Evolutionary conservation across 2,113 vertebrate species (phyloP), one percentile per base, ranked within the genome.

Genomic region (Pachycephala philippinensis): DNA sequence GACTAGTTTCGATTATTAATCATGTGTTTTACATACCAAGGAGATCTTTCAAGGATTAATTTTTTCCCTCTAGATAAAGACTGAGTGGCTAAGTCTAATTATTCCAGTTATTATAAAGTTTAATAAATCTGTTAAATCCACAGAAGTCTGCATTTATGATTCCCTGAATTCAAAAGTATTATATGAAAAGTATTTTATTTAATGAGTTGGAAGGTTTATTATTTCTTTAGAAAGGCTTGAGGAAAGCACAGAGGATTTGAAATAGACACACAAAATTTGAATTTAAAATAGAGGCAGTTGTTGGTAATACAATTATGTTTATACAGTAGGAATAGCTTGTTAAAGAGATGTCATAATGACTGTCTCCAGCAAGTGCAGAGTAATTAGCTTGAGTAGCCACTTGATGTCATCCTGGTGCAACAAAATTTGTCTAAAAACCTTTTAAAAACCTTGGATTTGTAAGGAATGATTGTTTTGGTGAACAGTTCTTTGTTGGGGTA

Each of bases 401-500:
- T 96, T 97, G 95, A 96, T 97, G 95, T 97, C 95, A 94, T 93
- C 70, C 77, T 95, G 74, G 66, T 85, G 87, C 95, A 87, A 81
- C 23, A 77, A 77, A 95, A 93, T 57, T 86, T 68, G 47, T 49
- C 65, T 77, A 52, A 94, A 89, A 87, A 19, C 1, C 11, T 57
- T 74, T 91, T 42, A 7, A 49, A 93, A 89, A 2, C 12, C 13
- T 54, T 69, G 68, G 70, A 64, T 49, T 76, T 27, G 44, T 74
- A 77, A 44, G 53, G 20, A 83, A 54, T 42, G 10, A n/a, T 56
- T 79, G 24, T 54, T 94, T 72, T 60, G 21, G 50, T 63, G 40
- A 92, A 31, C 9, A 39, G n/a, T n/a, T 56, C 39, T 78, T 47
- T 78, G 23, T 59, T 59, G n/a, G 23, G n/a, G 23, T 37, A 35